phyloP scores from a whole-genome alignment of 2,113 vertebrate genomes.

The Rhineura floridana region DNA sequence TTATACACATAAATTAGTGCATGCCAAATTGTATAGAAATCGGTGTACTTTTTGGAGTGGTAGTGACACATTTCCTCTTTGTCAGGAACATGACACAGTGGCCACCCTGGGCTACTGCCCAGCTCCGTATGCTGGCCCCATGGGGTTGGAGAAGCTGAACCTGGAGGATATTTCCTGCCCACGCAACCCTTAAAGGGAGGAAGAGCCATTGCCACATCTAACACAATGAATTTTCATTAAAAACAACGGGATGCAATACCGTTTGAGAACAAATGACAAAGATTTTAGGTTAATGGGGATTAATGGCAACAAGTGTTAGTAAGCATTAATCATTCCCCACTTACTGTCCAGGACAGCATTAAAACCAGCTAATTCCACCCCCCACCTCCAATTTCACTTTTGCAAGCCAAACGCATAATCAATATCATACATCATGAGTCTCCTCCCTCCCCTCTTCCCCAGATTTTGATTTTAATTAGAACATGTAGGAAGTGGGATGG shows the following conservation, averaged over 20 bases:
- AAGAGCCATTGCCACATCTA: not conserved
- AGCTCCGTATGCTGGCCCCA: no score
- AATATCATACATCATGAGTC: conserved; percentile 51
- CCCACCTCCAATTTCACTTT: conserved; percentile 33
- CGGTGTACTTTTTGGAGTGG: no score
- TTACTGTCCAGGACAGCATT: conserved; percentile 60
- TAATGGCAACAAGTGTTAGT: conserved; percentile 62
- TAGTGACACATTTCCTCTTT: no score
- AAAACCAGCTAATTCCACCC: conserved; percentile 10
- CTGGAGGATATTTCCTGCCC: not conserved
- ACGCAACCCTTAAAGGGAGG: not conserved
- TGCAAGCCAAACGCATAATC: conserved; percentile 58
- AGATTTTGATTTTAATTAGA: conserved; percentile 60
- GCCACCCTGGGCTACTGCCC: no score
- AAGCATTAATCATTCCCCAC: conserved; percentile 65
- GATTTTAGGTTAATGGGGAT: conserved; percentile 60
- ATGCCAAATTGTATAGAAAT: no score
- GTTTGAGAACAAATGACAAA: conserved; percentile 32
- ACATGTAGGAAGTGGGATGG: conserved; percentile 22
- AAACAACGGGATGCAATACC: conserved; percentile 30
- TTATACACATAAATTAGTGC: no score
- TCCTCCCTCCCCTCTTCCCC: conserved; percentile 47
- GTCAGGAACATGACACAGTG: no score
- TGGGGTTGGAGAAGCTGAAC: not conserved
- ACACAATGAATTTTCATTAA: not conserved